phyloP scores from a whole-genome alignment of 2,797 vertebrate genomes.

The Ciconia nigra region DNA sequence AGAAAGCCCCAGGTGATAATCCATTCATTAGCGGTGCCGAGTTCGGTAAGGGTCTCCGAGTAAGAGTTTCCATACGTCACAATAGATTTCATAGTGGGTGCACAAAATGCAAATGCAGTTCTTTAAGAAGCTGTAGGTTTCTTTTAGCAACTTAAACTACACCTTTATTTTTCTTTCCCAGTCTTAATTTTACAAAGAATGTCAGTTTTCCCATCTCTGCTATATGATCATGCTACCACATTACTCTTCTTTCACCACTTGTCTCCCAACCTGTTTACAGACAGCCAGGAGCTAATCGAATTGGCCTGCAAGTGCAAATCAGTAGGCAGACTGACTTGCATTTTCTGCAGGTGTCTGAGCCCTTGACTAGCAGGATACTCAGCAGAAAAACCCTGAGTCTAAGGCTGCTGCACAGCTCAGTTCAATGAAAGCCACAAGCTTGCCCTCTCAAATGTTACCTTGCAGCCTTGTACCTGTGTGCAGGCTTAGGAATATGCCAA shows the following conservation, averaged over 20 bases:
- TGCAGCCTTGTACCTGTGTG: background rate
- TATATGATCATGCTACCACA: background rate
- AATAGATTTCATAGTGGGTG: accelerated
- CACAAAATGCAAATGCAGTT: background rate
- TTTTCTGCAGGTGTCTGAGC: background rate
- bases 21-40: background rate
- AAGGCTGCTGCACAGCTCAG: background rate
- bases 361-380: too few species aligned
- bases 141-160: background rate
- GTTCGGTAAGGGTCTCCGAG: background rate
- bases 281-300: background rate
- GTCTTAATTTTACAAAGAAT: background rate
- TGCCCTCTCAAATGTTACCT: background rate
- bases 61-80: background rate
- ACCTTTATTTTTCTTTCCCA: background rate
- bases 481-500: background rate
- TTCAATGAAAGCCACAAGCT: background rate
- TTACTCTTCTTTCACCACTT: background rate
- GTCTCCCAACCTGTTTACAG: background rate
- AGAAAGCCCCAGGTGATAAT: background rate
- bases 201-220: background rate
- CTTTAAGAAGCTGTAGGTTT: background rate
- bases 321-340: background rate
- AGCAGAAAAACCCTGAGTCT: background rate
- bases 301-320: background rate